Conservation (phyloP, 2,797 vertebrate genomes). For the Clarias laeviceps region DNA sequence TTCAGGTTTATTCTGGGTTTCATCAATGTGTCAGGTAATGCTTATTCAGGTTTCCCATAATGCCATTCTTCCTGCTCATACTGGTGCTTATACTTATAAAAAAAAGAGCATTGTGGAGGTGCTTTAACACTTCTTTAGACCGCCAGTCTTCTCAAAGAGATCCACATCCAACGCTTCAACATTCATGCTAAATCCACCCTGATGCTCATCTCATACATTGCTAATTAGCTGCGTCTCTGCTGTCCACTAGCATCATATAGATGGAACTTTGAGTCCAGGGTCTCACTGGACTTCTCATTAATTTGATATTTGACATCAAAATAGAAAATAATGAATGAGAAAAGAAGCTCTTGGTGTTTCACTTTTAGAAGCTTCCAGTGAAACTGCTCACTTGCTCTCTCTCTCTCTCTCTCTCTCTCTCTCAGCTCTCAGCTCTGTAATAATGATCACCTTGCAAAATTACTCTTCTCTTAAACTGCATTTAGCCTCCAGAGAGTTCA, state of each 20-base stretch:
- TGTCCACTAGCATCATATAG: not conserved
- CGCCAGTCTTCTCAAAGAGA: not conserved
- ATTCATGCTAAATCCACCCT: not conserved
- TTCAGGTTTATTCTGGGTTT: not conserved
- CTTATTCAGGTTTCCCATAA: not conserved
- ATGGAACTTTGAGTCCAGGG: not conserved
- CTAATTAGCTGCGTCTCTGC: not conserved
- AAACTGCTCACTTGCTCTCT: not conserved
- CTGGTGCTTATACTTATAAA: too few species aligned
- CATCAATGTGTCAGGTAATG: not conserved
- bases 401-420: not conserved
- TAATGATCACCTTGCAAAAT: conserved; percentile 34
- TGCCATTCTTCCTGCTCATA: not conserved
- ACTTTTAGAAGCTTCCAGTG: not conserved
- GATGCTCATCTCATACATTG: too few species aligned
- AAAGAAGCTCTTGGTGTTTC: not conserved
- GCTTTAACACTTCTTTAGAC: not conserved
- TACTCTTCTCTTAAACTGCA: conserved; percentile 18
- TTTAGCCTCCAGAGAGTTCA: conserved; percentile 22
- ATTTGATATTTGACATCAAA: too few species aligned
- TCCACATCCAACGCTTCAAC: not conserved
- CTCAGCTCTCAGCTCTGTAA: conserved; percentile 18
- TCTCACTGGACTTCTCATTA: not conserved
- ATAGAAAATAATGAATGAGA: not conserved
- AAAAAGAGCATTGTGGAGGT: too few species aligned